Conservation (phyloP, 2,888 invertebrate genomes). For the Sphecodes monilicornis region DNA sequence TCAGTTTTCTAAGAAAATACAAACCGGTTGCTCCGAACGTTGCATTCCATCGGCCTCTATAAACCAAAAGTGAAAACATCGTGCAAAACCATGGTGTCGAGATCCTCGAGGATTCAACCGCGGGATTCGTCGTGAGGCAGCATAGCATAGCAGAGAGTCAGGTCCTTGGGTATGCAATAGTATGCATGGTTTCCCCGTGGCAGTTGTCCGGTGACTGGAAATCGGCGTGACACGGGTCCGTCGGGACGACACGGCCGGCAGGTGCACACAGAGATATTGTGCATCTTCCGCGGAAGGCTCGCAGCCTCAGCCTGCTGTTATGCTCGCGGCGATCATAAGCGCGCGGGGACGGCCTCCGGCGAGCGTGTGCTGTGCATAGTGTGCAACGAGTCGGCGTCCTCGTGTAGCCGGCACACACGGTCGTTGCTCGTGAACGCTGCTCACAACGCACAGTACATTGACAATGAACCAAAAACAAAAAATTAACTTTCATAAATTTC, state of each 20-base stretch:
- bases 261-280: conserved; percentile 64
- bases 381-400: conserved; percentile 53
- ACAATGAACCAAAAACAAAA: too few species aligned
- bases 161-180: neutral
- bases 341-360: conserved; percentile 32
- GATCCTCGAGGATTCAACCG: neutral
- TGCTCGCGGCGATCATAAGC: conserved; percentile 56
- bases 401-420: conserved; percentile 26
- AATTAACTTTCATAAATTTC: too few species aligned
- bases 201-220: conserved; percentile 12
- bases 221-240: conserved; percentile 47
- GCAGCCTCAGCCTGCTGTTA: conserved; percentile 46
- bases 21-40: neutral
- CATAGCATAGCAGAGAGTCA: neutral
- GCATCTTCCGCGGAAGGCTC: conserved; percentile 29
- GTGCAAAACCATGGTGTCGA: neutral
- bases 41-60: neutral
- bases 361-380: conserved; percentile 39
- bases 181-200: conserved; percentile 51
- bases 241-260: conserved; percentile 60
- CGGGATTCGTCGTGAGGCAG: neutral
- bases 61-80: neutral
- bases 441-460: conserved; percentile 6
- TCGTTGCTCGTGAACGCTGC: neutral
- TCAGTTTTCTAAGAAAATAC: neutral